Base-by-base conservation (phyloP, 1,140 invertebrate species). In the Hylyphantes graminicola region DNA sequence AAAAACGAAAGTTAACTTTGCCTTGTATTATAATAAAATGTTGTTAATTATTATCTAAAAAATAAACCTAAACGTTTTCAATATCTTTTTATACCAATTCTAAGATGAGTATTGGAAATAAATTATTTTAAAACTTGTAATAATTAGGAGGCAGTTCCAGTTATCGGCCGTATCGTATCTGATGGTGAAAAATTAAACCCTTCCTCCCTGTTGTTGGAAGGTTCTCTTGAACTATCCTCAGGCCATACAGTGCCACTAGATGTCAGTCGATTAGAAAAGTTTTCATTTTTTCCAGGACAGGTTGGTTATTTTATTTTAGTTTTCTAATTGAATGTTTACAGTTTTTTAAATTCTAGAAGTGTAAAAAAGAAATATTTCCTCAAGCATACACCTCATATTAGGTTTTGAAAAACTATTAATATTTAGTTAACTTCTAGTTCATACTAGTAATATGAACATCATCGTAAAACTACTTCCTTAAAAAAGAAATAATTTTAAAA, bases 211-310 rank as follows among this genome's bases (percentile, higher is more conserved):
- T 86, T 94, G 9, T 88, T 96, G 0, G 93, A 95, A 89, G 93
- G 94, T 5, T 92, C 92, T 0, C 91, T 91, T 51, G 88, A 89
- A 59, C 87, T 87, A 9, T 89, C 89, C 12, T 87, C 87, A 35
- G 90, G 90, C 65, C 87, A 90, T 87, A 88, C 88, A 11, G 89
- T 93, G 3, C 87, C 89, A 11, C 86, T 95, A 11, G 93, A 94
- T 88, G 89, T 94, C 7, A 91, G 89, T 50, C 91, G 92, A 76
- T 86, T 95, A 10, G 91, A 92, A 55, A 92, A 93, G 63, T 96
- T 93, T 87, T 93, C 94, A 0, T 88, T 97, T 12, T 97, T 96
- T 88, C 94, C 96, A 6, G 96, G 96, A 0, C 95, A 97, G 92
- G 90, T 89, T 85, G 35, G 15, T 35, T 59, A 57, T 57, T 21